phyloP scores from a whole-genome alignment of 2,888 invertebrate genomes.

The Antitype chi region DNA sequence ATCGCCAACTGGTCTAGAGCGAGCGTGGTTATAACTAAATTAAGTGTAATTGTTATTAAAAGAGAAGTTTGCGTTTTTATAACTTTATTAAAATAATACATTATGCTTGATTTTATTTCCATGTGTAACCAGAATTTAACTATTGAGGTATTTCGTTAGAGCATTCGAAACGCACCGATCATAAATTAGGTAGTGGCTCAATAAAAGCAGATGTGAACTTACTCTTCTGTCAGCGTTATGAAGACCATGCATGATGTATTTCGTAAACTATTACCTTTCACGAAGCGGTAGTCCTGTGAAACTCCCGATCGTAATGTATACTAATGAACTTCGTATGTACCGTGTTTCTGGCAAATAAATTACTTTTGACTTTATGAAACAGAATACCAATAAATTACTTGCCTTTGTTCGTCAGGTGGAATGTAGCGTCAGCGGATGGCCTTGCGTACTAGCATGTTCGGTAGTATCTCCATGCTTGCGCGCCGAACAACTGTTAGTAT shows the following conservation, averaged over 20 bases:
- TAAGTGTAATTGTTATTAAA: background rate
- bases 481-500: slow-evolving; percentile 97
- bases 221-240: background rate
- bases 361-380: background rate
- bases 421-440: slow-evolving; percentile 95
- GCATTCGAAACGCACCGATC: background rate
- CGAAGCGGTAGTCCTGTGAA: background rate
- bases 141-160: background rate
- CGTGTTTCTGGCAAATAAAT: background rate
- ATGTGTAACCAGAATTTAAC: background rate
- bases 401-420: slow-evolving; percentile 91
- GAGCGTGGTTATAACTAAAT: background rate
- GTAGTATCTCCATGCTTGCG: slow-evolving; percentile 97
- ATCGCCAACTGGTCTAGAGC: background rate
- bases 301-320: background rate
- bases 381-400: background rate
- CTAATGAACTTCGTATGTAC: background rate
- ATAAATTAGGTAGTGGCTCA: background rate
- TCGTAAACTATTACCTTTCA: no score
- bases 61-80: background rate
- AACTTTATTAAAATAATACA: background rate
- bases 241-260: background rate
- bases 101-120: background rate
- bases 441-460: slow-evolving; percentile 97
- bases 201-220: background rate